A percentile compares a stretch with the other conserved stretches of the same genome.
phyloP scores from a whole-genome alignment of 2,797 vertebrate species.

The Phalanger gymnotis region DNA sequence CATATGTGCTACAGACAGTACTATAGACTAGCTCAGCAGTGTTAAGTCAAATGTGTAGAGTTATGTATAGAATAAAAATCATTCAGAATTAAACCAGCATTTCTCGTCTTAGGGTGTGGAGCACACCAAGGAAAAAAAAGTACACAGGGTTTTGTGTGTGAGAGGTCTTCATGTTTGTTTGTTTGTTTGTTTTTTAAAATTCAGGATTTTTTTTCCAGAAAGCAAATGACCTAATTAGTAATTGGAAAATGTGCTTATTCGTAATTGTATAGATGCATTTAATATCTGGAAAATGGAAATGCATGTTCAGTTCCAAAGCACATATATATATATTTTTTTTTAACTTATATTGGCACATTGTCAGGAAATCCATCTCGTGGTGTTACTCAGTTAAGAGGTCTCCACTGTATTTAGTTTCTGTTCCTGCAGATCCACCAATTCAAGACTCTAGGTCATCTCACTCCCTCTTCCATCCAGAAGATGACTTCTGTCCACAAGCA shows the following conservation, averaged over 20 bases:
- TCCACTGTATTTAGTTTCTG: conserved; percentile 81
- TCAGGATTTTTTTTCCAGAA: conserved; percentile 30
- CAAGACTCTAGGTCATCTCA: conserved; percentile 76
- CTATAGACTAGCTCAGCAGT: not conserved
- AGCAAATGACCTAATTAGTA: conserved; percentile 50
- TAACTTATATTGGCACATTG: conserved; percentile 68
- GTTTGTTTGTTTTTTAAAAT: conserved; percentile 27
- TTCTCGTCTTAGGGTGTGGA: conserved; percentile 39
- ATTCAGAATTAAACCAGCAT: conserved; percentile 43
- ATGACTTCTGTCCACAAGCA: conserved; percentile 72
- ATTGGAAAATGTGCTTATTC: conserved; percentile 54
- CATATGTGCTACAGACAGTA: conserved; percentile 6
- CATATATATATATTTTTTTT: conserved; percentile 56
- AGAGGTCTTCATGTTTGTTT: conserved; percentile 3
- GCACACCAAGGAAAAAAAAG: conserved; percentile 32
- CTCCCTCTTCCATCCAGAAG: conserved; percentile 70
- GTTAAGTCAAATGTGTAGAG: not conserved
- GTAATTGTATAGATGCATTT: conserved; percentile 65
- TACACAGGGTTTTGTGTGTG: conserved; percentile 58
- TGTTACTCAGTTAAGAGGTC: conserved; percentile 78
- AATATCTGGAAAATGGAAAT: conserved; percentile 60
- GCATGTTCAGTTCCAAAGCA: conserved; percentile 60
- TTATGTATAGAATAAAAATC: conserved; percentile 35
- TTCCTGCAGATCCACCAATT: conserved; percentile 78
- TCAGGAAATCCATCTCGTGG: conserved; percentile 75